Conservation (phyloP, 2,113 vertebrate genomes). For the Beaufortia kweichowensis region DNA sequence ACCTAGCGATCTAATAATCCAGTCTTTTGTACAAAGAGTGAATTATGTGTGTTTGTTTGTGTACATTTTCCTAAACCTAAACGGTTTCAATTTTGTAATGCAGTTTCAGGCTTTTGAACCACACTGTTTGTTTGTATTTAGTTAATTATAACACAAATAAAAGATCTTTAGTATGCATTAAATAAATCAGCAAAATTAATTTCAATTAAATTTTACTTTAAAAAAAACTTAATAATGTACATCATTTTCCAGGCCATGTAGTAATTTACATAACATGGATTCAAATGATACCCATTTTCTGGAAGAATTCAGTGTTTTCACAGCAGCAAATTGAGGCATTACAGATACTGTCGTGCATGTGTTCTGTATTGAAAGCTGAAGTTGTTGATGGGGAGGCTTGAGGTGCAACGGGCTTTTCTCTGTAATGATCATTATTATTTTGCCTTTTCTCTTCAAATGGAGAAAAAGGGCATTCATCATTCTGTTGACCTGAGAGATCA, state of each 20-base stretch:
- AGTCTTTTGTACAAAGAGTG: too few species aligned
- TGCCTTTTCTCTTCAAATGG: conserved; percentile 63
- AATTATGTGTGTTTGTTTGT: too few species aligned
- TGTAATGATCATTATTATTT: conserved; percentile 71
- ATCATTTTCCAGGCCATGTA: not conserved
- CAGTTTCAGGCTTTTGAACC: too few species aligned
- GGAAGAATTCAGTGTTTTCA: not conserved
- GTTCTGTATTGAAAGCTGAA: conserved; percentile 61
- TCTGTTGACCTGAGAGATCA: conserved; percentile 75
- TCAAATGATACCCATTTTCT: not conserved
- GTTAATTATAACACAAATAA: not conserved
- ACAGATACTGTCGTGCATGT: conserved; percentile 60
- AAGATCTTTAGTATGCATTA: not conserved
- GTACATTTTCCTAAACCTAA: too few species aligned
- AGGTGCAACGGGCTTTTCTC: conserved; percentile 58
- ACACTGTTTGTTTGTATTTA: not conserved
- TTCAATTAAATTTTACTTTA: not conserved
- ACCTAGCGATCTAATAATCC: too few species aligned
- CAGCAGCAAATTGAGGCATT: not conserved
- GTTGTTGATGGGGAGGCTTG: conserved; percentile 57
- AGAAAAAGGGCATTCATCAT: conserved; percentile 69
- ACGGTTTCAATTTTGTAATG: too few species aligned
- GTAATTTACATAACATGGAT: not conserved
- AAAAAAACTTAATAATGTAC: not conserved
- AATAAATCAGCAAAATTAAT: not conserved